A percentile compares a stretch with the other conserved stretches of the same genome.
phyloP scores from a whole-genome alignment of 35 echinoderm and acorn worm genomes.

The Nesometra sesokonis region DNA sequence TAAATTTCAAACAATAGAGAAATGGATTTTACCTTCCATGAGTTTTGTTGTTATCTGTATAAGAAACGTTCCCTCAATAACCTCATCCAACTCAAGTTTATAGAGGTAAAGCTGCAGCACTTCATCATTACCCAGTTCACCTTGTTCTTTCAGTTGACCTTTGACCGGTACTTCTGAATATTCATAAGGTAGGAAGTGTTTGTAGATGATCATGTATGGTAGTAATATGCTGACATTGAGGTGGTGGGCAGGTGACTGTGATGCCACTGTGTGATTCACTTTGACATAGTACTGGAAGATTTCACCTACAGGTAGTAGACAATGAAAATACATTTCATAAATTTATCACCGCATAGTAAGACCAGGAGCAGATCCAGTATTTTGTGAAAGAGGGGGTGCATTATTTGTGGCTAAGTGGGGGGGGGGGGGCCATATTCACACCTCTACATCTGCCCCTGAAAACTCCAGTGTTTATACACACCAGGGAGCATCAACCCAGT shows the following conservation, averaged over 20 bases:
- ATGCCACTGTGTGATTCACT: slow-evolving; percentile 24
- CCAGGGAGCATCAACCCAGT: too few species aligned
- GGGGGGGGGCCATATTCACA: too few species aligned
- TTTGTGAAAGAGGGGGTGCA: too few species aligned
- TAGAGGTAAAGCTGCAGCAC: slow-evolving; percentile 47
- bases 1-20: too few species aligned
- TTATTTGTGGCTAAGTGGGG: too few species aligned
- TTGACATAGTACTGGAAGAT: slow-evolving; percentile 51
- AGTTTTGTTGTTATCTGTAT: slow-evolving; percentile 59
- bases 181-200: slow-evolving; percentile 43
- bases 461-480: too few species aligned
- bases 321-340: neutral
- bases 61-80: slow-evolving; percentile 51
- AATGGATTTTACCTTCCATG: slow-evolving; percentile 30
- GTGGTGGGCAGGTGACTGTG: slow-evolving; percentile 60
- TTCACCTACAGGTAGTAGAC: slow-evolving; percentile 20
- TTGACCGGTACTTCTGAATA: slow-evolving; percentile 25
- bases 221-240: slow-evolving; percentile 26
- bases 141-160: slow-evolving; percentile 4
- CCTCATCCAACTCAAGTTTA: slow-evolving; percentile 36
- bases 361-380: too few species aligned
- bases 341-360: too few species aligned
- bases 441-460: too few species aligned
- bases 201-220: slow-evolving; percentile 56
- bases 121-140: slow-evolving; percentile 15